Evolutionary conservation across 1,140 invertebrate genomes (phyloP).

Genomic region (Anadara kagoshimensis): DNA sequence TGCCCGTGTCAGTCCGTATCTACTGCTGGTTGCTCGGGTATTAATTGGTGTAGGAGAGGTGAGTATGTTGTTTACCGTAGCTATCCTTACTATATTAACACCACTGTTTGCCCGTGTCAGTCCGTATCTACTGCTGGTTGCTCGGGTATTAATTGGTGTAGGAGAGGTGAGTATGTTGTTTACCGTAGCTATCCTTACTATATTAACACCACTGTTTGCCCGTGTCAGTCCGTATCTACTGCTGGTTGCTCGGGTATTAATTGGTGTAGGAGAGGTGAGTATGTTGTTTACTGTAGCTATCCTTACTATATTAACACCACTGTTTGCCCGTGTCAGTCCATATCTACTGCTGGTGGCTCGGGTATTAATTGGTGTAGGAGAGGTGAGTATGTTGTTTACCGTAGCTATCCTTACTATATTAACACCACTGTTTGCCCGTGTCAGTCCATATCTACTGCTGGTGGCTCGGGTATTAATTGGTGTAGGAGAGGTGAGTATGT

Average conservation of each 20-base stretch:
- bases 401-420: constrained; percentile 89
- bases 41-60: constrained; percentile 73
- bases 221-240: constrained; percentile 75
- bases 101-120: constrained; percentile 82
- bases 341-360: constrained; percentile 70
- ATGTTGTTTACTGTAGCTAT: constrained; percentile 83
- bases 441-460: constrained; percentile 68
- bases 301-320: constrained; percentile 88
- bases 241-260: constrained; percentile 69
- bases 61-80: constrained; percentile 80
- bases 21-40: constrained; percentile 70
- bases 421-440: constrained; percentile 85
- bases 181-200: constrained; percentile 85
- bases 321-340: constrained; percentile 79
- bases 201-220: constrained; percentile 87
- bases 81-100: constrained; percentile 87
- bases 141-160: constrained; percentile 73
- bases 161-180: constrained; percentile 76
- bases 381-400: constrained; percentile 77
- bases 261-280: constrained; percentile 73
- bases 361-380: constrained; percentile 72
- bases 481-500: constrained; percentile 67
- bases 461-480: constrained; percentile 72
- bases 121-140: constrained; percentile 68
- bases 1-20: constrained; percentile 77